Percentiles rank a stretch among this genome's conserved stretches.
Evolutionary conservation across 2,888 invertebrate genomes (phyloP).

Genomic region (Meiosimyza decipiens): DNA sequence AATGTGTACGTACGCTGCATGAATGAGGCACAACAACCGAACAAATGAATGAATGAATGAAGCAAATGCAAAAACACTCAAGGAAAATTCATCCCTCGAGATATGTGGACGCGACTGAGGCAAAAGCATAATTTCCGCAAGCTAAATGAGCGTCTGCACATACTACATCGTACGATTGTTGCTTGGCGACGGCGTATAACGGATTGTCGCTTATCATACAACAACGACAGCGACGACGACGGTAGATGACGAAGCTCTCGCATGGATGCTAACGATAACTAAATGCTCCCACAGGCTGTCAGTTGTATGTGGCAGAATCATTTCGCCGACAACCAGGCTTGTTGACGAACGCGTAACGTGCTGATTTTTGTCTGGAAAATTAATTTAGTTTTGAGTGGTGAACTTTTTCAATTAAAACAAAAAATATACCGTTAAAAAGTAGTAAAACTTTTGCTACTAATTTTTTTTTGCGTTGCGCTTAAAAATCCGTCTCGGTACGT

Average conservation of each 20-base stretch:
- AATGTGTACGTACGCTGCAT: too few species aligned
- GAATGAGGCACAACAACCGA: neutral
- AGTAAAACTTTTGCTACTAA: neutral
- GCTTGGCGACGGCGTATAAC: conserved; percentile 35
- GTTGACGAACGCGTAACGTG: conserved; percentile 52
- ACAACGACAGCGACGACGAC: neutral
- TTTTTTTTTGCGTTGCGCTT: neutral
- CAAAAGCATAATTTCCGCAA: neutral
- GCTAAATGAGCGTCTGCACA: too few species aligned
- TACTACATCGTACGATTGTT: conserved; percentile 1
- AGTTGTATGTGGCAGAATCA: conserved; percentile 39
- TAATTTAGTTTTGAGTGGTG: neutral
- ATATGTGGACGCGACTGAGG: neutral
- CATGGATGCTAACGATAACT: conserved; percentile 23
- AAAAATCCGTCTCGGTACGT: neutral
- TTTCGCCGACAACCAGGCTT: conserved; percentile 55
- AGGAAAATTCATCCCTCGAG: conserved; percentile 33
- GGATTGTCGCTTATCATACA: neutral
- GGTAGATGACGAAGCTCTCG: conserved; percentile 4
- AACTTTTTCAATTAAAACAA: neutral
- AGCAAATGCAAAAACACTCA: too few species aligned
- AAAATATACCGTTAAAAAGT: conserved; percentile 3
- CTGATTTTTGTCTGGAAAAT: neutral
- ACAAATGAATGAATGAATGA: conserved; percentile 17
- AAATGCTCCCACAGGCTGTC: conserved; percentile 41